Evolutionary conservation across 1,140 invertebrate species (phyloP).

Genomic region (Globodera ellingtonae): DNA sequence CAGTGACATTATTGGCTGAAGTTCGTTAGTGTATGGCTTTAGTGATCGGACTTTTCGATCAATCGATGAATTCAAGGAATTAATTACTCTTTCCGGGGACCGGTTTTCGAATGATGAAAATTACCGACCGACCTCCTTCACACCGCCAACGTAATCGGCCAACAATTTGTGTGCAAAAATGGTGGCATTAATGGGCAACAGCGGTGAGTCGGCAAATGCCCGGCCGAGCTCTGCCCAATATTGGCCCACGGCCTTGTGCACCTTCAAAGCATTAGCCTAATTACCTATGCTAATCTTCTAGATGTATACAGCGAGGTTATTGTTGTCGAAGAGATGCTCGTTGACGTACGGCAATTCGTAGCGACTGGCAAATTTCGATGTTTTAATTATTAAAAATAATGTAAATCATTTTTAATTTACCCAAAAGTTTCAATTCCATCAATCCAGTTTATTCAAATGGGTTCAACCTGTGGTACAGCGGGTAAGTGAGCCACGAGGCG

Average conservation of each 20-base stretch:
- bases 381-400: too few species aligned
- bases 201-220: conserved; percentile 65
- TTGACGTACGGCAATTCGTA: conserved; percentile 67
- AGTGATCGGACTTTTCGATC: conserved; percentile 21
- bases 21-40: background rate
- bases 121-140: conserved; percentile 35
- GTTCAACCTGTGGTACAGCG: conserved; percentile 65
- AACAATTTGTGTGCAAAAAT: conserved; percentile 41
- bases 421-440: too few species aligned
- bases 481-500: conserved; percentile 57
- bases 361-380: conserved; percentile 37
- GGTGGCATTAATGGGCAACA: conserved; percentile 65
- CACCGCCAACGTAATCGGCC: conserved; percentile 44
- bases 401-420: too few species aligned
- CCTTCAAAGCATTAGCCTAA: conserved; percentile 18
- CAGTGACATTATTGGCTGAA: background rate
- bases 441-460: too few species aligned
- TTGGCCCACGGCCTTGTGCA: conserved; percentile 64
- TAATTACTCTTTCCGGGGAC: conserved; percentile 22
- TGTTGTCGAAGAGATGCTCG: conserved; percentile 65
- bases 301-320: conserved; percentile 44
- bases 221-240: conserved; percentile 65
- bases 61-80: conserved; percentile 30
- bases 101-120: background rate
- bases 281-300: background rate